Base-by-base conservation (phyloP, 1,140 invertebrate genomes). In the Branchinecta lindahli region DNA sequence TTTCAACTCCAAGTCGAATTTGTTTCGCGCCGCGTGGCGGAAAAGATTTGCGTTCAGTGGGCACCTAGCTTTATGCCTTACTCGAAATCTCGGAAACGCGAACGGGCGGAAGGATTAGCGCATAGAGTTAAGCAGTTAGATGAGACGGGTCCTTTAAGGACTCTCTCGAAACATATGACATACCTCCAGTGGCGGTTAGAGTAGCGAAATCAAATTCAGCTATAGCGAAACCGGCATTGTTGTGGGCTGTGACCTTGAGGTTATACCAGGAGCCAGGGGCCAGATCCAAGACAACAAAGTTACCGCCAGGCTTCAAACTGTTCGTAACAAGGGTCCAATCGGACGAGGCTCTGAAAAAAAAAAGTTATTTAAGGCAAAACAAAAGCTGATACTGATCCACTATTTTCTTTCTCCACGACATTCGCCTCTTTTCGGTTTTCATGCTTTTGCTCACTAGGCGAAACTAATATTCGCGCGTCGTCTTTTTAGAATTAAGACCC, bases 191-290 rank as follows among this genome's bases (percentile, higher is more conserved):
- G 72, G 92, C 86, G 21, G 93, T 96, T 8, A 97, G 83, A 12
- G 95, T 97, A 18, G 91, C 92, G 79, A 96, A 96, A 82, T 93
- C 91, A 76, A 94, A 91, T 84, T 95, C 89, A 66, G 90, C 90
- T 46, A 95, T 91, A 33, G 92, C 91, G 74, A 93, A 94, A 65
- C 94, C 95, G 68, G 93, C 94, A 76, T 95, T 95, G 77, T 96
- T 97, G 79, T 96, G 91, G 21, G 94, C 94, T 5, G 92, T 94
- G 20, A 97, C 92, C 46, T 89, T 84, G 12, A 94, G 80, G 73
- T 91, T 86, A 78, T 96, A 96, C 90, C 92, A 94, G 21, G 87
- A 93, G 9, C 91, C 93, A 0, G 94, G 91, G 75, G 92, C 90
- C 73, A 98, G 80, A 77, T 96, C 93, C 71, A 92, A 81, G 46